These are phyloP conservation scores for Idaea dimidiata DNA, from an alignment of 2,888 invertebrate genomes.

Conservation along the genomic window DNA sequence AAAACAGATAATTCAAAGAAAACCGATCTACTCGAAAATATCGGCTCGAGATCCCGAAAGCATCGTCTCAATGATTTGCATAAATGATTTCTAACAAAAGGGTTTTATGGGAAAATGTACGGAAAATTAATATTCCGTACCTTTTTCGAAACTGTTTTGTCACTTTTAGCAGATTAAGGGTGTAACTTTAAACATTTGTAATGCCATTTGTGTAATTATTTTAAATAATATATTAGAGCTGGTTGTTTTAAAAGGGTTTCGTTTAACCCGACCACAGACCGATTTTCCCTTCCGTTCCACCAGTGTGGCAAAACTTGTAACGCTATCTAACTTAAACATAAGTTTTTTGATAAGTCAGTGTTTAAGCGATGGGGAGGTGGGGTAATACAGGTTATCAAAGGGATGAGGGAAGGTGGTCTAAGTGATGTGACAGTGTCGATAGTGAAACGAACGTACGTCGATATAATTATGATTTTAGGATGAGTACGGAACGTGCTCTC, in stretches of 20 bases:
- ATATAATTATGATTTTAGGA: no score
- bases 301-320: conserved; percentile 63
- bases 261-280: conserved; percentile 31
- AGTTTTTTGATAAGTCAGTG: conserved; percentile 80
- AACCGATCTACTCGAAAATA: conserved; percentile 19
- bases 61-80: conserved; percentile 29
- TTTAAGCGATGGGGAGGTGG: conserved; percentile 72
- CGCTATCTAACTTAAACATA: conserved; percentile 73
- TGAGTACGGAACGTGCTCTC: no score
- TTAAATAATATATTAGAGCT: conserved; percentile 23
- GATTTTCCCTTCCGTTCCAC: conserved; percentile 30
- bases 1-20: conserved; percentile 36
- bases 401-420: conserved; percentile 52
- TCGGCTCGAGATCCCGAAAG: conserved; percentile 13
- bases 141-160: conserved; percentile 38
- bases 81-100: conserved; percentile 31
- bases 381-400: conserved; percentile 69
- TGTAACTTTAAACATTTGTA: conserved; percentile 37
- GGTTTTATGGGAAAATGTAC: conserved; percentile 28
- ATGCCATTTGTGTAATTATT: conserved; percentile 33
- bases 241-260: conserved; percentile 33
- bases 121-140: conserved; percentile 35
- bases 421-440: conserved; percentile 38
- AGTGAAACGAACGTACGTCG: conserved; percentile 28
- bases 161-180: conserved; percentile 39